Base-by-base conservation (phyloP, 2,888 invertebrate genomes). In the Emesis furor region DNA sequence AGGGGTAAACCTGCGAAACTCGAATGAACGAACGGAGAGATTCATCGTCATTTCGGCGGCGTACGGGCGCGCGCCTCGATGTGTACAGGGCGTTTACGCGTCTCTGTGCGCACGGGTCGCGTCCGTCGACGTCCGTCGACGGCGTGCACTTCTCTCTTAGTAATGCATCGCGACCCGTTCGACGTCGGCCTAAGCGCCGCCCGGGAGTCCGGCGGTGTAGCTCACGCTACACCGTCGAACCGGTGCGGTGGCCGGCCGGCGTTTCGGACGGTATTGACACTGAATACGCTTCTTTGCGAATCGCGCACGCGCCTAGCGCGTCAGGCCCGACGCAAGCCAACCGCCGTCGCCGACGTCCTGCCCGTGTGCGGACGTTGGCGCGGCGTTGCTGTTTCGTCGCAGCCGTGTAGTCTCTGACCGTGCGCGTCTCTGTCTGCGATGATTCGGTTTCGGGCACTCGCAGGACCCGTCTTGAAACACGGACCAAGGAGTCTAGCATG, bases 391-490 rank as follows among this genome's bases (percentile, higher is more conserved):
- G 91, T 89, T 87, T 73, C 72, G 92, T 91, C 81, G 89, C 84
- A n/a, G 92, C 90, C 90, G 92, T 91, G 90, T 83, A 85, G 92
- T 91, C 92, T 92, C 91, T 90, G 92, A 92, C 93, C 86, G 92
- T 92, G 91, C 90, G 90, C 89, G 92, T 90, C 89, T 92, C 91
- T 89, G 94, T 93, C 92, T 81, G 92, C 92, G 94, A 93, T 94
- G 94, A 91, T 93, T 93, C 91, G 91, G 94, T 92, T 94, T 95
- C 92, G 93, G 94, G 93, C 93, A 93, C 94, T 96, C 94, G 95
- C 96, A 96, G 97, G 98, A 97, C 98, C 98, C 98, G 98, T 98
- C 98, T 98, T 98, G 98, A 93, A 92, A 92, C 92, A 92, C 93
- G 93, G 92, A 93, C 92, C 92, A 92, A 92, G 92, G 93, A 93